A percentile compares a stretch with the other conserved stretches of the same genome.
Evolutionary conservation across 2,113 vertebrate species (phyloP).

Genomic region (Potamarius usumacintae): DNA sequence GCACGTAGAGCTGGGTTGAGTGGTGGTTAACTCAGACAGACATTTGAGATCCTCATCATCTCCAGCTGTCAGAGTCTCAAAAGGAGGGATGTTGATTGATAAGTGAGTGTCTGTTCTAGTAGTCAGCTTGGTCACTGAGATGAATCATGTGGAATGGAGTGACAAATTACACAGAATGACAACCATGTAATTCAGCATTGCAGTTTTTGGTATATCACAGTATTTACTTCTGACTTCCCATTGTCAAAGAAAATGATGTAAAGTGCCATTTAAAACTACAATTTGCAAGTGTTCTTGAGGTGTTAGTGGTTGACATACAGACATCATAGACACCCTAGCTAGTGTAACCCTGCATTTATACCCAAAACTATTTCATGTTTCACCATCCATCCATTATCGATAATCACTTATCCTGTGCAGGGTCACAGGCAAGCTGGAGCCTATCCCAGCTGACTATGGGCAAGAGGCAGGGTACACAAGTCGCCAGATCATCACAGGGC

Average conservation of each 20-base stretch:
- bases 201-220: neutral
- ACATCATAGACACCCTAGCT: neutral
- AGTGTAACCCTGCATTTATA: neutral
- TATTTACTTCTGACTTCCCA: neutral
- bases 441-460: no score
- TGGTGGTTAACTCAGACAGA: slow-evolving; percentile 43
- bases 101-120: neutral
- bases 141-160: neutral
- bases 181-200: neutral
- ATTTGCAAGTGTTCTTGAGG: neutral
- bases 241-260: neutral
- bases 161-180: neutral
- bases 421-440: no score
- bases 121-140: neutral
- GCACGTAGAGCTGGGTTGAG: neutral
- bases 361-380: neutral
- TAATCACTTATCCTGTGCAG: no score
- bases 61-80: slow-evolving; percentile 45
- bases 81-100: slow-evolving; percentile 18
- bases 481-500: no score
- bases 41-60: slow-evolving; percentile 43
- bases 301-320: neutral
- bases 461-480: no score
- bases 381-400: neutral
- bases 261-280: neutral